Base-by-base conservation (phyloP, 23 tunicate genomes). In the Halocynthia aurantium region DNA sequence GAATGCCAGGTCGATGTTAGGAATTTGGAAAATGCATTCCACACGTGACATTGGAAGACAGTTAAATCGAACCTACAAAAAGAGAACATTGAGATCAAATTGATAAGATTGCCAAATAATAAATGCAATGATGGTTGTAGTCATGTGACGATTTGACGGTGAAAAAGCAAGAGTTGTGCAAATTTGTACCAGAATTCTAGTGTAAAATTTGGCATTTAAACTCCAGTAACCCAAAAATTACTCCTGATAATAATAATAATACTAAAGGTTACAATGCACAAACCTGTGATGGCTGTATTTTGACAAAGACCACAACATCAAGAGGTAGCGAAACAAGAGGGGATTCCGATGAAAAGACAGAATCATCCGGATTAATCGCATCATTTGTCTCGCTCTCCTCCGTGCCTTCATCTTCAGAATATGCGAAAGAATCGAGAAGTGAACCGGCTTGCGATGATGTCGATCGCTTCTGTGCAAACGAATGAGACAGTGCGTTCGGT, bases 21-120 rank as follows among this genome's bases (percentile, higher is more conserved):
- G 99, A 13, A 96, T 86, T 52, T 87, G 96, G 53, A 96, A 76
- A 51, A 84, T 75, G 70, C 99, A 96, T 72, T 96, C 96, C 17
- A 96, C 99, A 52, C 88, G 75, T 51, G 99, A 91, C 86, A 83
- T 86, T 0, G 99, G 99, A 7, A 75, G 85, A 72, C 99, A 96
- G 75, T 84, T 90, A 74, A 96, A 96, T 60, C 76, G 89, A 67
- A 91, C 90, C 81, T 91, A 84, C 7, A 69, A 74, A 13, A 7
- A n/a, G 64, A n/a, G 64, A 60, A 60, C 44, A 31, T 0, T 31
- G 44, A 31, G 44, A 31, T 31, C n/a, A n/a, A n/a, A n/a, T n/a
- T n/a, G n/a, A n/a, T n/a, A n/a, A n/a, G n/a, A n/a, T n/a, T n/a
- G n/a, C n/a, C n/a, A n/a, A n/a, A n/a, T n/a, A n/a, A n/a, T n/a